Base-by-base conservation (phyloP, 2,888 invertebrate species). In the Helleia helle region DNA sequence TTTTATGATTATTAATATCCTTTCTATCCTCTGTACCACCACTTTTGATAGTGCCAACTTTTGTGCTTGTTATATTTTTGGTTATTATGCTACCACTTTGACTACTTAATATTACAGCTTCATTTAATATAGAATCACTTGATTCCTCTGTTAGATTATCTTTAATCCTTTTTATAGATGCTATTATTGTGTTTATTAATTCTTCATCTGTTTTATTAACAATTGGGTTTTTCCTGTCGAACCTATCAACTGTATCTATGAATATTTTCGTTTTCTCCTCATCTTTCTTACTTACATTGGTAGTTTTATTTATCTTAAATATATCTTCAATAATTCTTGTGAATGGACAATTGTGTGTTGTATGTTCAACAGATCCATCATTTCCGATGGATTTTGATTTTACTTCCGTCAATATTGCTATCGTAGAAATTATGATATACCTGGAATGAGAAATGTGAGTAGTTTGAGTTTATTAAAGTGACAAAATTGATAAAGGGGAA, bases 181-280 rank as follows among this genome's bases (percentile, higher is more conserved):
- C 74, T 34, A 84, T 84, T 2, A 84, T 84, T 44, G 70, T 62
- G 41, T 79, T 72, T 1, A 84, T 68, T 42, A 83, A 50, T 47
- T 75, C 71, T 41, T 80, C 79, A 53, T 81, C 70, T 27, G 57
- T 46, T 43, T 58, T 58, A 40, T 71, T 65, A 3, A 58, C 55
- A 34, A 64, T 65, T 22, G 61, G 63, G 36, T 65, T 62, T 25
- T 49, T 53, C 4, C 50, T 52, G 12, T 70, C 65, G 1, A 71
- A 58, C 66, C 85, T 79, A 69, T 90, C 90, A 74, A 88, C 86
- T 22, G 88, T 76, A 57, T 87, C 70, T 6, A 80, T 42, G 25
- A 91, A 59, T 84, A 86, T 46, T 72, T 81, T 54, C 70, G 90
- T 71, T 87, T 89, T 58, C 81, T 88, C 59, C 77, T 71, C 55